A percentile compares a stretch with the other conserved stretches of the same genome.
These are phyloP conservation scores for Phoenicopterus ruber DNA, from an alignment of 2,113 vertebrate species.

Conservation along the genomic window DNA sequence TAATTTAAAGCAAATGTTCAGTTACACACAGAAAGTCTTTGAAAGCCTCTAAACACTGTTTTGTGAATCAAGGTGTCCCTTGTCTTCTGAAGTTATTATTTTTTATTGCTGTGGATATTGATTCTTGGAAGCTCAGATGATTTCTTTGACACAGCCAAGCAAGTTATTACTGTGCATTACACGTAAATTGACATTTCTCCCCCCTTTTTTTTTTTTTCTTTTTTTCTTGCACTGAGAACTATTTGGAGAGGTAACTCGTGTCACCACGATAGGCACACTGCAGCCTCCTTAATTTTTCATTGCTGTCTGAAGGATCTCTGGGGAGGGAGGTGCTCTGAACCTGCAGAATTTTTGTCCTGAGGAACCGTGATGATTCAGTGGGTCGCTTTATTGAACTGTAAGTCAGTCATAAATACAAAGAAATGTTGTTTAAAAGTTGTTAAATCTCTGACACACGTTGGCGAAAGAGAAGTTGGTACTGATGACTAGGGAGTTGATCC, in stretches of 20 bases:
- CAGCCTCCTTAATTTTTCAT: constrained; percentile 63
- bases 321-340: constrained; percentile 9
- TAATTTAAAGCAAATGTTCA: constrained; percentile 31
- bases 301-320: constrained; percentile 59
- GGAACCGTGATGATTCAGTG: not conserved
- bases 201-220: not conserved
- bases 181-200: constrained; percentile 12
- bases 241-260: constrained; percentile 54
- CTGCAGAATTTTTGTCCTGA: constrained; percentile 37
- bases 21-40: not conserved
- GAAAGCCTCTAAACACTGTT: not conserved
- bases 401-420: constrained; percentile 51
- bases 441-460: not conserved
- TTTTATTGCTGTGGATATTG: constrained; percentile 9
- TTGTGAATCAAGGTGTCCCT: not conserved
- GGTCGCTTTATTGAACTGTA: not conserved
- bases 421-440: constrained; percentile 5
- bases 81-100: constrained; percentile 10
- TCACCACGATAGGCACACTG: constrained; percentile 27
- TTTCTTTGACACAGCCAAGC: not conserved
- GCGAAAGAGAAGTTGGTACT: not conserved
- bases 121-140: not conserved
- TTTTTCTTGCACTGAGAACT: constrained; percentile 18
- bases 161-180: not conserved
- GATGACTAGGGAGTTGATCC: not conserved